phyloP scores from a whole-genome alignment of 1,140 invertebrate species.

The Diorhabda elongata region DNA sequence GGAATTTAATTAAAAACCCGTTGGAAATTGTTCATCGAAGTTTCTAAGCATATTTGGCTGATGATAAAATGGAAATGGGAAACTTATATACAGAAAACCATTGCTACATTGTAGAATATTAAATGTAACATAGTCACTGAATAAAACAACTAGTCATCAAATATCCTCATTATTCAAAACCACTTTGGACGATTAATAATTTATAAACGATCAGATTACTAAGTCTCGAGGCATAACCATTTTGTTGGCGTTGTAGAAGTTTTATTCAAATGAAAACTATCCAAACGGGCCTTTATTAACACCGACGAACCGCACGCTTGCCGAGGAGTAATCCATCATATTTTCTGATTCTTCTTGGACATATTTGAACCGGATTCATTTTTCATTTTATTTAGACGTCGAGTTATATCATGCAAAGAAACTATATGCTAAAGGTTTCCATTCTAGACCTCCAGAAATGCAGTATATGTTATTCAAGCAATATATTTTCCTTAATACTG shows the following conservation, averaged over 20 bases:
- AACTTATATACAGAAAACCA: too few relatives aligned
- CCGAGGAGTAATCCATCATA: neutral
- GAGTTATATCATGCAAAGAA: neutral
- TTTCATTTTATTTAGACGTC: conserved; percentile 2
- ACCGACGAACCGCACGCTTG: neutral
- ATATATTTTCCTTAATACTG: too few relatives aligned
- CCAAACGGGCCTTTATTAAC: neutral
- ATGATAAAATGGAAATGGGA: too few relatives aligned
- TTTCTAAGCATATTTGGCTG: too few relatives aligned
- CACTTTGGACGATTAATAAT: neutral
- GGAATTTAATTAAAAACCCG: too few relatives aligned
- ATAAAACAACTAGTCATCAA: too few relatives aligned
- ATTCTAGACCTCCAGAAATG: neutral
- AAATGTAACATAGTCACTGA: too few relatives aligned
- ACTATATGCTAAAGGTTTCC: neutral
- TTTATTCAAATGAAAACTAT: conserved; percentile 3
- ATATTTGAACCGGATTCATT: conserved; percentile 2
- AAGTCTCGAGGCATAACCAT: neutral
- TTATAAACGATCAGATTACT: conserved; percentile 1
- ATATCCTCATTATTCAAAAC: neutral
- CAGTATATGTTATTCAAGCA: neutral
- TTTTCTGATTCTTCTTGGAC: neutral
- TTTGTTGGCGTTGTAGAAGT: neutral
- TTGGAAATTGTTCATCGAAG: too few relatives aligned
- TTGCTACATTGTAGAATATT: too few relatives aligned